These are phyloP conservation scores for Phalacrocorax carbo DNA, from an alignment of 2,113 vertebrate species.

Conservation along the genomic window DNA sequence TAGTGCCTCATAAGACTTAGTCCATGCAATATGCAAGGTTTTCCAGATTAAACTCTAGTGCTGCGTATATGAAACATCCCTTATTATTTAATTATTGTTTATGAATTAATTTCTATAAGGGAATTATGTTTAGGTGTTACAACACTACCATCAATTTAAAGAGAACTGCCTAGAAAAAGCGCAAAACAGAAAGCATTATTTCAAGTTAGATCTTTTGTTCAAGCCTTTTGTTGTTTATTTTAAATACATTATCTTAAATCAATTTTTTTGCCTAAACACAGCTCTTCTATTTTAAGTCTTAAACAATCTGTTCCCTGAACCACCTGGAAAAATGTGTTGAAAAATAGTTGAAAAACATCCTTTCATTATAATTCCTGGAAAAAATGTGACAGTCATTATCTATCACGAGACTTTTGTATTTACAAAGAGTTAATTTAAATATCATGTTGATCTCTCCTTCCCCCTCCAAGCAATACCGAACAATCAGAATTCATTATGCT, in stretches of 20 bases:
- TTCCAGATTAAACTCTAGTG: neutral
- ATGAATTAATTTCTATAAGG: neutral
- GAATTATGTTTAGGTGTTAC: neutral
- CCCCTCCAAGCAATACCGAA: neutral
- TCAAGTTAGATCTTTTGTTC: neutral
- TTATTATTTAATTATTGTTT: conserved; percentile 12
- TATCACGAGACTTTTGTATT: neutral
- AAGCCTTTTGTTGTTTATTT: neutral
- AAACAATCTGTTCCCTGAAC: neutral
- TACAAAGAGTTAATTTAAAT: neutral
- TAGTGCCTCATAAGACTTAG: neutral
- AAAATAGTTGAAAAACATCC: neutral
- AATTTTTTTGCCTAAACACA: neutral
- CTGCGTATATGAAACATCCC: neutral
- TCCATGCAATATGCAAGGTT: neutral
- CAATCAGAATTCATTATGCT: neutral
- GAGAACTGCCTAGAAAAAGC: neutral
- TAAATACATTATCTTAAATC: neutral
- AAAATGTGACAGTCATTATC: neutral
- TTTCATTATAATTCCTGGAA: conserved; percentile 19
- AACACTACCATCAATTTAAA: neutral
- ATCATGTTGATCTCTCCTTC: neutral
- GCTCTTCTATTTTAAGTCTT: conserved; percentile 1
- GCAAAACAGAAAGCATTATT: neutral
- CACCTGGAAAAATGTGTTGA: neutral